Evolutionary conservation across 2,113 vertebrate genomes (phyloP), one percentile per base, ranked within the genome.

Genomic region (Rhynchopsitta pachyrhyncha): DNA sequence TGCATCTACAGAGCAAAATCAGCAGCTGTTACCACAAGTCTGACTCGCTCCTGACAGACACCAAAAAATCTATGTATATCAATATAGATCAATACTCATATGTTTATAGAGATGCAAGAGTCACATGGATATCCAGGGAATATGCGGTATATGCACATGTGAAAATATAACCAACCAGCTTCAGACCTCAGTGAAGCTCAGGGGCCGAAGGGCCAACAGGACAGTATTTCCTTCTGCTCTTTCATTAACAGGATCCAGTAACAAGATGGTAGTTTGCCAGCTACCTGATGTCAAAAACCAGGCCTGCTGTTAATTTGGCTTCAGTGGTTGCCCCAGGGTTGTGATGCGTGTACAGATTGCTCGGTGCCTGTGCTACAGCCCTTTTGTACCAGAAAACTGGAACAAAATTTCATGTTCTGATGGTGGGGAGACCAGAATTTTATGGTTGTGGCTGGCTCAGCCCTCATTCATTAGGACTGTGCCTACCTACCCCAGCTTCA

Each of bases 71-170:
- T 41, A 1, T 49, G 14, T 82, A 1, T 74, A 17, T 52, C 55
- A 55, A 25, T 66, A 62, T 2, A 53, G 60, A 66, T 59, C 37
- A n/a, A 42, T 52, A 29, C 10, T 80, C 4, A 27, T 22, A 35
- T 60, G 13, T 41, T 75, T 49, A 25, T 27, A 37, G 35, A 33
- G 11, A 14, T 35, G 20, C 19, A 22, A n/a, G 42, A 33, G 24
- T 59, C 57, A 31, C 13, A 14, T 37, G 52, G 55, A 35, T 68
- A 28, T 39, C 44, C 10, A 55, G 13, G 37, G 29, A 66, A 53
- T 17, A 47, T 10, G 16, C 1, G 0, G 33, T 44, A 66, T 31
- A 1, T 29, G 47, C 28, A 10, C 1, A 1, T 42, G 3, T 13
- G 49, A 64, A 63, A 78, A 79, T 49, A 25, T 5, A 53, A 10